phyloP scores from a whole-genome alignment of 2,113 vertebrate genomes.

The Butastur rufipennis region DNA sequence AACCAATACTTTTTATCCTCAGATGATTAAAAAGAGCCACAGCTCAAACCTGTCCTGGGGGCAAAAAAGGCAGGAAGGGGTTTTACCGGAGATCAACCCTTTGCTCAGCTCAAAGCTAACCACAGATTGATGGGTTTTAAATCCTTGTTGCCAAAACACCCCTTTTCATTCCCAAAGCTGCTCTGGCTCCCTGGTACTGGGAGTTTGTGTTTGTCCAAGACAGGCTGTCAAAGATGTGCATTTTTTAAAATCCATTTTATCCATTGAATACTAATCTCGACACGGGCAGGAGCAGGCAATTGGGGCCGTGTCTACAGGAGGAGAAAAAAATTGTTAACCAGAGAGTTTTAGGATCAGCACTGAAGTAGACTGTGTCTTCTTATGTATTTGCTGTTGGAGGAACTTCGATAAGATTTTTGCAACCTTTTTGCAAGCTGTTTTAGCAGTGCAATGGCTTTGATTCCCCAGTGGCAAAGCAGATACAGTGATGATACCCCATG shows the following conservation, averaged over 20 bases:
- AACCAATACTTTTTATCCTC: not conserved
- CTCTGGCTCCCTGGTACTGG: not conserved
- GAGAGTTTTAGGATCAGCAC: not conserved
- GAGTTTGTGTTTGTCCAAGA: not conserved
- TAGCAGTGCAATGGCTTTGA: not conserved
- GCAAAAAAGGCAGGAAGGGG: not conserved
- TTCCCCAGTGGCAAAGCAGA: not conserved
- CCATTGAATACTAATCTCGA: not conserved
- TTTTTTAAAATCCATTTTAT: not conserved
- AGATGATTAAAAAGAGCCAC: not conserved
- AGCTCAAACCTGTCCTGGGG: not conserved
- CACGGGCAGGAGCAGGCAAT: rapidly evolving
- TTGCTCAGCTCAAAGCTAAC: not conserved
- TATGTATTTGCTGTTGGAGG: not conserved
- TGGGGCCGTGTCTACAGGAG: not conserved
- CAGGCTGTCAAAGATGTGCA: not conserved
- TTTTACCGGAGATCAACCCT: not conserved
- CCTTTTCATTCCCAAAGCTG: not conserved
- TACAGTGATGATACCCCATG: not conserved
- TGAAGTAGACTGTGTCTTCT: not conserved
- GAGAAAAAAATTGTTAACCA: not conserved
- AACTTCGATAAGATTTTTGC: not conserved
- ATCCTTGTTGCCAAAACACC: constrained; percentile 39
- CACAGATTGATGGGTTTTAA: not conserved
- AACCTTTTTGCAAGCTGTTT: not conserved